phyloP scores from a whole-genome alignment of 2,113 vertebrate genomes.

The Balaeniceps rex region DNA sequence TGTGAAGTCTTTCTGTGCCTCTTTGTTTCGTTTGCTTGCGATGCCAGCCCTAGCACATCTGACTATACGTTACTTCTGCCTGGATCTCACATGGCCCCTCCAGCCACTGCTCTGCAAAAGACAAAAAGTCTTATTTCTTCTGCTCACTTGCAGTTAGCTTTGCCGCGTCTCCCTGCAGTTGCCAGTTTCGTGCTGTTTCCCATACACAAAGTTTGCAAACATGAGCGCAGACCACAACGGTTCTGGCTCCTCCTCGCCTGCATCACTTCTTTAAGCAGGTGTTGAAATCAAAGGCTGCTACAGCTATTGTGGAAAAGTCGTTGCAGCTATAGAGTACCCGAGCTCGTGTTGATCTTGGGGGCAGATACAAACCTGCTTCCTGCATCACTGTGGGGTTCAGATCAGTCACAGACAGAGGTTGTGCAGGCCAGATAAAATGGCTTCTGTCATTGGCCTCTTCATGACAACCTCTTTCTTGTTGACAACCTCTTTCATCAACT shows the following conservation, averaged over 20 bases:
- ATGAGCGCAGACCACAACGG: background rate
- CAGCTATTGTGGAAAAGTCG: background rate
- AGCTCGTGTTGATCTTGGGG: background rate
- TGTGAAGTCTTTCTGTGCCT: background rate
- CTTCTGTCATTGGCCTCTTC: background rate
- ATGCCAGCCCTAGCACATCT: background rate
- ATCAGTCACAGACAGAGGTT: background rate
- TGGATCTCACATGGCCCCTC: background rate
- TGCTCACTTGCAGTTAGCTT: background rate
- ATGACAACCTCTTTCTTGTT: rapidly evolving
- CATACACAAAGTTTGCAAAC: background rate
- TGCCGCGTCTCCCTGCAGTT: background rate
- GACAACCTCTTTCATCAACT: background rate
- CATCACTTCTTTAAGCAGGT: rapidly evolving
- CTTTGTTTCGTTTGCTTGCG: background rate
- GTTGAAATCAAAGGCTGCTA: background rate
- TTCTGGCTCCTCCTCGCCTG: background rate
- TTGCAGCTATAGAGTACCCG: rapidly evolving
- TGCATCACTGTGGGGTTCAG: background rate
- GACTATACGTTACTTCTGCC: background rate
- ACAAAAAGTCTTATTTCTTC: background rate
- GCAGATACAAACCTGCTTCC: background rate
- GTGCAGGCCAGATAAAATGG: background rate
- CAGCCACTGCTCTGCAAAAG: background rate
- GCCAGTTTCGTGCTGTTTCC: background rate